Conservation (phyloP, 2,888 invertebrate species). For the Lottia gigantea region DNA sequence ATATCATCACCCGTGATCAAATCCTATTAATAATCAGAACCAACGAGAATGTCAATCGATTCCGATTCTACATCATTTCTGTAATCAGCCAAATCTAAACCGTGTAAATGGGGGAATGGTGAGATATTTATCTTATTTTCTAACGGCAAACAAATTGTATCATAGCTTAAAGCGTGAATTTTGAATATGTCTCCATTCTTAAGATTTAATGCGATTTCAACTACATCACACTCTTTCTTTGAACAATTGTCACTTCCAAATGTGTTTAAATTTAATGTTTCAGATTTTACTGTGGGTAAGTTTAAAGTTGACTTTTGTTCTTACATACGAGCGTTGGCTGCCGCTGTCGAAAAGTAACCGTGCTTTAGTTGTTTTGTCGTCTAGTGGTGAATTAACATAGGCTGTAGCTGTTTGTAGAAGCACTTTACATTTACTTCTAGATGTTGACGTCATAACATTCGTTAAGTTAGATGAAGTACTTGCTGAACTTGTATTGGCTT, state of each 20-base stretch:
- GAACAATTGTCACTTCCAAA: conserved; percentile 11
- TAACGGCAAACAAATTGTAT: neutral
- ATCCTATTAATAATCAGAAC: neutral
- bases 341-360: conserved; percentile 5
- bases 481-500: neutral
- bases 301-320: neutral
- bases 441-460: conserved; percentile 5
- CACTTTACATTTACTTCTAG: conserved; percentile 4
- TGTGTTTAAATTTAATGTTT: conserved; percentile 11
- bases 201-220: neutral
- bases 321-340: conserved; percentile 13
- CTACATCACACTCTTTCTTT: conserved; percentile 5
- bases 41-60: neutral
- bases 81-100: neutral
- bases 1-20: neutral
- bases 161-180: neutral
- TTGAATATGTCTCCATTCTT: neutral
- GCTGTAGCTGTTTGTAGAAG: conserved; percentile 13
- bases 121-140: neutral
- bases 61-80: neutral
- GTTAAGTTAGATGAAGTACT: neutral
- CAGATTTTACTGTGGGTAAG: neutral
- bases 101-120: neutral
- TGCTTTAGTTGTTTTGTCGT: neutral
- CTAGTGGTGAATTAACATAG: neutral